phyloP scores from a whole-genome alignment of 2,113 vertebrate genomes.

The Morone saxatilis region DNA sequence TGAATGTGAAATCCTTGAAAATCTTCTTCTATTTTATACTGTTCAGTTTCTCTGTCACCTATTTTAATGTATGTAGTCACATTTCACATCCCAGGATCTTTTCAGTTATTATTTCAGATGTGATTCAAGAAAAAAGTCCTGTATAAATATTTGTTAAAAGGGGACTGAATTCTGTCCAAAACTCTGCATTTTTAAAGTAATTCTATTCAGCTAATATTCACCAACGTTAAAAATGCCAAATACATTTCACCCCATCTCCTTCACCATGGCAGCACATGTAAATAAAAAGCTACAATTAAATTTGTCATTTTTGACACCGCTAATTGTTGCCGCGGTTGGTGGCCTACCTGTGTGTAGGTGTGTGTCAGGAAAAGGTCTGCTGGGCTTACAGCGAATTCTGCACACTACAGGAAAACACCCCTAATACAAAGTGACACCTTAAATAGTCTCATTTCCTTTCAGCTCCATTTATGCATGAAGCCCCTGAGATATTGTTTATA shows the following conservation, averaged over 20 bases:
- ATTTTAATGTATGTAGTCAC: not conserved
- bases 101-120: not conserved
- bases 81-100: not conserved
- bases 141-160: not conserved
- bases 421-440: conserved; percentile 56
- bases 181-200: not conserved
- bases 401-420: not conserved
- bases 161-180: not conserved
- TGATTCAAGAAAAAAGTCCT: conserved; percentile 15
- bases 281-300: conserved; percentile 50
- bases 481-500: conserved; percentile 42
- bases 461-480: conserved; percentile 40
- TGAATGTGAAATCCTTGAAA: not conserved
- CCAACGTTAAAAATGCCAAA: conserved; percentile 12
- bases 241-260: not conserved
- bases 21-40: not conserved
- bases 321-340: conserved; percentile 22
- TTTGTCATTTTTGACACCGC: conserved; percentile 40
- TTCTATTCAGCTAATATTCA: conserved; percentile 2
- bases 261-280: not conserved
- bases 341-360: conserved; percentile 51
- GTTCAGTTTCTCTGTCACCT: not conserved
- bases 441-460: conserved; percentile 47
- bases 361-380: conserved; percentile 24
- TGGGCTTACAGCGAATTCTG: not conserved